Evolutionary conservation across 2,797 vertebrate genomes (phyloP).

Genomic region (Oreonectes daqikongensis): DNA sequence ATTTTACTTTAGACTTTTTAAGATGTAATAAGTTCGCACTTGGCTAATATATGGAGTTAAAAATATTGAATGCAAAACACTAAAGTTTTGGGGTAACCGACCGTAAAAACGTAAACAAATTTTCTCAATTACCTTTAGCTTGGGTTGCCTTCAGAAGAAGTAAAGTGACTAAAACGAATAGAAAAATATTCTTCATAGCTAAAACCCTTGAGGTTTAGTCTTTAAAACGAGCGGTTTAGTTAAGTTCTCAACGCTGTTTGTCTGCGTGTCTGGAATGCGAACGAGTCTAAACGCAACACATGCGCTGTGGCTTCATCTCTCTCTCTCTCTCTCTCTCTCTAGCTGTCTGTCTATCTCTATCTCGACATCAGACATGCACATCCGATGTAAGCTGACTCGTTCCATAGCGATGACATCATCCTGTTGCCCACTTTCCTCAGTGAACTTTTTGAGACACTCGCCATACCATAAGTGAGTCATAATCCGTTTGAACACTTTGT

Average conservation of each 20-base stretch:
- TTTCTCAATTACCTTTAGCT: slow-evolving; percentile 14
- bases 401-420: slow-evolving; percentile 21
- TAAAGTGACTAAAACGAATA: slow-evolving; percentile 11
- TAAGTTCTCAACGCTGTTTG: not conserved
- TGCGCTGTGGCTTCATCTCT: not conserved
- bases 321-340: slow-evolving; percentile 10
- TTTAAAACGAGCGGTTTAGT: not conserved
- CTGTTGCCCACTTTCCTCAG: not conserved
- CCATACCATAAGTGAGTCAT: no score
- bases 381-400: not conserved
- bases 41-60: no score
- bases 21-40: no score
- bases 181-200: slow-evolving; percentile 19
- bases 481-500: no score
- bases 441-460: not conserved
- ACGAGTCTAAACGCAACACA: not conserved
- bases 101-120: not conserved
- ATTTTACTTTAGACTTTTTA: not conserved
- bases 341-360: not conserved
- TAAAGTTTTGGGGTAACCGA: not conserved
- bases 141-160: not conserved
- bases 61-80: no score
- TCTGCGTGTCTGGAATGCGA: not conserved
- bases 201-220: not conserved
- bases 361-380: no score